phyloP scores from a whole-genome alignment of 2,113 vertebrate species.

The Choloepus hoffmanni region DNA sequence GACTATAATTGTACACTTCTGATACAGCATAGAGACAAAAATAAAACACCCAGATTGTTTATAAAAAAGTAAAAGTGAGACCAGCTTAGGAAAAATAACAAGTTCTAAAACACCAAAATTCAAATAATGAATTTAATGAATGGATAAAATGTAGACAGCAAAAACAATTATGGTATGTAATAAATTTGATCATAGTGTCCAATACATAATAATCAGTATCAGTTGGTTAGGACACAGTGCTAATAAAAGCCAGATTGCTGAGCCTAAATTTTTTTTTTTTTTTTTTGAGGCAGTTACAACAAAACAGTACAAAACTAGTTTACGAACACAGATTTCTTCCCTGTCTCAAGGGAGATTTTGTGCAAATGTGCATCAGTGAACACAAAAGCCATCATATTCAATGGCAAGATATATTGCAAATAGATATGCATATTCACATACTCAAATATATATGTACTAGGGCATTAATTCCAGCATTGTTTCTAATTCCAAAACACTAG shows the following conservation, averaged over 20 bases:
- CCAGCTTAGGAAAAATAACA: background rate
- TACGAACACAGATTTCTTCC: background rate
- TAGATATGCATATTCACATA: background rate
- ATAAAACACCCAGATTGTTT: background rate
- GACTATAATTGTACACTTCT: background rate
- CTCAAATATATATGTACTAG: constrained; percentile 7
- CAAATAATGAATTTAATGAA: background rate
- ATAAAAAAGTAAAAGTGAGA: constrained; percentile 30
- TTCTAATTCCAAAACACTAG: background rate
- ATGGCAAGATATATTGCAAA: background rate
- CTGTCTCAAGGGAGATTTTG: background rate
- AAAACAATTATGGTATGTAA: constrained; percentile 1
- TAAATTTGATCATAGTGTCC: background rate
- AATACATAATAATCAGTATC: background rate
- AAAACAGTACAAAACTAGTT: background rate
- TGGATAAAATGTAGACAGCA: constrained; percentile 14
- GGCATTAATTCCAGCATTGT: constrained; percentile 21
- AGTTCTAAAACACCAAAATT: constrained; percentile 21
- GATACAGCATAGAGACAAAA: background rate
- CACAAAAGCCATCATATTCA: background rate
- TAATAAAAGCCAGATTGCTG: constrained; percentile 26
- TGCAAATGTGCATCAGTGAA: background rate
- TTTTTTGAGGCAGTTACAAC: background rate
- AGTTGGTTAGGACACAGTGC: background rate
- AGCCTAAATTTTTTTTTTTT: background rate